Conservation (phyloP, 2,888 invertebrate genomes). For the Cryptus armator region DNA sequence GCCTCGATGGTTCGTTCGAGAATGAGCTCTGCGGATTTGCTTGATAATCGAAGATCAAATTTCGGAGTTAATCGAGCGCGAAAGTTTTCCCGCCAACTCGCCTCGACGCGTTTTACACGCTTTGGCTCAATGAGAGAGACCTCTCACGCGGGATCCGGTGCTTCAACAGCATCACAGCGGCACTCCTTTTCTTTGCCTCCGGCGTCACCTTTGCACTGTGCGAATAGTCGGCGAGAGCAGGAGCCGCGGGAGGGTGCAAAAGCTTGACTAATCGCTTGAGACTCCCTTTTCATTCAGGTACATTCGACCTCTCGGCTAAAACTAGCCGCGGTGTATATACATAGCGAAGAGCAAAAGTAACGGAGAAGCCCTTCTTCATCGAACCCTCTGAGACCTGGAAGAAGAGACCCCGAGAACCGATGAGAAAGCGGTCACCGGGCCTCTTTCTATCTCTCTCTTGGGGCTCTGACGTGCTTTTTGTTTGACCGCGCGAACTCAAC, state of each 20-base stretch:
- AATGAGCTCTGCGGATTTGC: background rate
- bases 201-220: slow-evolving; percentile 46
- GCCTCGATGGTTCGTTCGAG: slow-evolving; percentile 33
- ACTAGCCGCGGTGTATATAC: background rate
- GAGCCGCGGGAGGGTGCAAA: slow-evolving; percentile 62
- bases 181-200: slow-evolving; percentile 20
- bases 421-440: slow-evolving; percentile 43
- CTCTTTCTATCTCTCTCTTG: slow-evolving; percentile 8
- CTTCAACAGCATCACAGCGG: background rate
- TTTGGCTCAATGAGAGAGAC: slow-evolving; percentile 40
- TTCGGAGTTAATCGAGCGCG: slow-evolving; percentile 31
- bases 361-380: slow-evolving; percentile 17
- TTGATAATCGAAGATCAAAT: slow-evolving; percentile 31
- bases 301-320: slow-evolving; percentile 53
- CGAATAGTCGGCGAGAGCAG: slow-evolving; percentile 4
- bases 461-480: slow-evolving; percentile 11
- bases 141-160: background rate
- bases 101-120: slow-evolving; percentile 33
- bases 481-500: background rate
- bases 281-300: slow-evolving; percentile 73
- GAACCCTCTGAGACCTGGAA: slow-evolving; percentile 39
- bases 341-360: slow-evolving; percentile 16
- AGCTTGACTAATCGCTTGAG: slow-evolving; percentile 69
- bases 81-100: slow-evolving; percentile 66
- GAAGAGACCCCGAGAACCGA: slow-evolving; percentile 16